Evolutionary conservation across 2,888 invertebrate genomes (phyloP).

Genomic region (Drosophila quinaria): DNA sequence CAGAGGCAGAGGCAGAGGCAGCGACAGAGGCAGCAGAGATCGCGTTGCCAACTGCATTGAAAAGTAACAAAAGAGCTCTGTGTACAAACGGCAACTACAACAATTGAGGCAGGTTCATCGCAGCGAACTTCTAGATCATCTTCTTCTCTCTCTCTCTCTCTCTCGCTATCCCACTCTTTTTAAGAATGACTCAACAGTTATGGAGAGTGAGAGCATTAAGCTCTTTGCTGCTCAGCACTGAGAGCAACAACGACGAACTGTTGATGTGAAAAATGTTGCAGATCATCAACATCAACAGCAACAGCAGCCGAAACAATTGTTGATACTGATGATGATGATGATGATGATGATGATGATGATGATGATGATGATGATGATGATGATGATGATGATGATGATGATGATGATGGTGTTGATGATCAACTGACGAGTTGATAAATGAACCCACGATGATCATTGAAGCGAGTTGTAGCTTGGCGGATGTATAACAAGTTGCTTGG

Average conservation of each 20-base stretch:
- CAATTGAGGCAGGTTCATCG: slow-evolving; percentile 76
- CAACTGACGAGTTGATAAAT: slow-evolving; percentile 47
- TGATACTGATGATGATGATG: slow-evolving; percentile 26
- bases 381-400: slow-evolving; percentile 27
- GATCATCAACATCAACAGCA: slow-evolving; percentile 58
- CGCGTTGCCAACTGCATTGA: slow-evolving; percentile 76
- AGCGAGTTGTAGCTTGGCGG: slow-evolving; percentile 52
- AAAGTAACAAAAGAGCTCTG: slow-evolving; percentile 50
- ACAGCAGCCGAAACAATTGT: slow-evolving; percentile 29
- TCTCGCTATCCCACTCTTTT: slow-evolving; percentile 16
- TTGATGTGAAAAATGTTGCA: slow-evolving; percentile 72
- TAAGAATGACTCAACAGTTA: slow-evolving; percentile 39
- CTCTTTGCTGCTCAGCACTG: slow-evolving; percentile 53
- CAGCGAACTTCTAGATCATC: slow-evolving; percentile 81
- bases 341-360: slow-evolving; percentile 27
- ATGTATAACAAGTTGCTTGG: slow-evolving; percentile 71
- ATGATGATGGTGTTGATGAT: too few relatives aligned
- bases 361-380: slow-evolving; percentile 27
- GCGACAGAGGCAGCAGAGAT: slow-evolving; percentile 15
- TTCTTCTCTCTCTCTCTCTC: slow-evolving; percentile 47
- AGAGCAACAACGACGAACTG: slow-evolving; percentile 49
- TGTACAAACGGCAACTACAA: slow-evolving; percentile 27
- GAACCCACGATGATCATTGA: slow-evolving; percentile 48
- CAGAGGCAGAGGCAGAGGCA: background rate
- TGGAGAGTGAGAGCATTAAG: slow-evolving; percentile 38